Evolutionary conservation across 2,113 vertebrate genomes (phyloP).

Genomic region (Cephalopterus ornatus): DNA sequence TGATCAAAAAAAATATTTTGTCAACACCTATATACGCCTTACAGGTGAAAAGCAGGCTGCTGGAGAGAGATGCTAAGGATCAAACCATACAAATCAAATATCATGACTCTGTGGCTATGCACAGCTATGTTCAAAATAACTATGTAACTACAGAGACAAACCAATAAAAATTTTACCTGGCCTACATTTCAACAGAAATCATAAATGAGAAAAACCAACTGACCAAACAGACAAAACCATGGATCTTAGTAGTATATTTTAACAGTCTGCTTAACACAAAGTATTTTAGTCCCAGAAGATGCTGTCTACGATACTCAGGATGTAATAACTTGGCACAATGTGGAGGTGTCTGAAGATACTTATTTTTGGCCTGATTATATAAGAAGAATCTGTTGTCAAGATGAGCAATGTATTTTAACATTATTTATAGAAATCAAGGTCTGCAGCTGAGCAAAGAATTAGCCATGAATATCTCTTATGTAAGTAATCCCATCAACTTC

Average conservation of each 20-base stretch:
- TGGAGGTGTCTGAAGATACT: not conserved
- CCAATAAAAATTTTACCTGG: not conserved
- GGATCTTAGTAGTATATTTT: not conserved
- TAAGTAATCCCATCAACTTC: not conserved
- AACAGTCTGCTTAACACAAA: not conserved
- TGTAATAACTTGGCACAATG: not conserved
- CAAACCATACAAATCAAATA: not conserved
- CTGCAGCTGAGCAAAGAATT: not conserved
- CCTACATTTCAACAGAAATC: not conserved
- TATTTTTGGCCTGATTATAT: slow-evolving; percentile 33
- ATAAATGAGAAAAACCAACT: not conserved
- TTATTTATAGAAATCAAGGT: not conserved
- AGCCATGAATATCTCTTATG: not conserved
- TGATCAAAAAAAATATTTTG: slow-evolving; percentile 1
- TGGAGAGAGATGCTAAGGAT: not conserved
- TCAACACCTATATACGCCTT: not conserved
- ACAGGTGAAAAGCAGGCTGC: not conserved
- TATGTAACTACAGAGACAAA: not conserved
- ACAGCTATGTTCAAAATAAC: not conserved
- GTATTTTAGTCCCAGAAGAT: not conserved
- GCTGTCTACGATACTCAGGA: not conserved
- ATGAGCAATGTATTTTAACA: not conserved
- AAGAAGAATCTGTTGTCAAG: slow-evolving; percentile 29
- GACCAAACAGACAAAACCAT: not conserved
- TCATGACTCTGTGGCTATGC: not conserved